Conservation (phyloP, 1,140 invertebrate species). For the Limonius californicus region DNA sequence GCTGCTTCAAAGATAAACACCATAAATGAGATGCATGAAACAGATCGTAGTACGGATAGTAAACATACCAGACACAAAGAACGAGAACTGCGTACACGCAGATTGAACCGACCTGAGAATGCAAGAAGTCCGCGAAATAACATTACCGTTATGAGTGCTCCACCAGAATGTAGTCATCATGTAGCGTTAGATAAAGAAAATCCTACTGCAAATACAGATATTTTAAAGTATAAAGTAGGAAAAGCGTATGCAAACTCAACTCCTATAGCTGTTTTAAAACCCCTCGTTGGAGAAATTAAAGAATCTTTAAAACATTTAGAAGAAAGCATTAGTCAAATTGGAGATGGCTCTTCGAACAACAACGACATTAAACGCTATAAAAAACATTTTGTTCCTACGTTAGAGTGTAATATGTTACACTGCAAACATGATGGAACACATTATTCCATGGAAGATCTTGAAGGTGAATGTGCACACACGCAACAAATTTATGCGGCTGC, state of each 20-base stretch:
- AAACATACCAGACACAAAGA: not conserved
- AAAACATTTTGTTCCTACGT: not conserved
- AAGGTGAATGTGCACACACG: not conserved
- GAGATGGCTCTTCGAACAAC: not conserved
- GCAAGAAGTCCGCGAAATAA: not conserved
- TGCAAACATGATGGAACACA: not conserved
- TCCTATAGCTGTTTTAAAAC: not conserved
- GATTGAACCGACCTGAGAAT: not conserved
- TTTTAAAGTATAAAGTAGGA: too few species aligned
- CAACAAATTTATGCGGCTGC: slow-evolving; percentile 28
- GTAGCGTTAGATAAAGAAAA: not conserved
- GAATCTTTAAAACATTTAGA: not conserved
- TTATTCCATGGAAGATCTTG: not conserved
- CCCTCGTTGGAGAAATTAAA: not conserved
- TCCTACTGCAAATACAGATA: not conserved
- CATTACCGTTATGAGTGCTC: not conserved
- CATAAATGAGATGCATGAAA: not conserved
- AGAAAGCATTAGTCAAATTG: not conserved
- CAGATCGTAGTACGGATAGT: not conserved
- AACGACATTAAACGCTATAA: not conserved
- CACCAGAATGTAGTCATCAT: not conserved
- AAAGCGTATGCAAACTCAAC: not conserved
- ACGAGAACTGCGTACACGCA: not conserved
- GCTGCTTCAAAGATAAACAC: not conserved
- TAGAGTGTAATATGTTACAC: not conserved